Conservation (phyloP, 2,113 vertebrate species). For the Hyaena hyaena region DNA sequence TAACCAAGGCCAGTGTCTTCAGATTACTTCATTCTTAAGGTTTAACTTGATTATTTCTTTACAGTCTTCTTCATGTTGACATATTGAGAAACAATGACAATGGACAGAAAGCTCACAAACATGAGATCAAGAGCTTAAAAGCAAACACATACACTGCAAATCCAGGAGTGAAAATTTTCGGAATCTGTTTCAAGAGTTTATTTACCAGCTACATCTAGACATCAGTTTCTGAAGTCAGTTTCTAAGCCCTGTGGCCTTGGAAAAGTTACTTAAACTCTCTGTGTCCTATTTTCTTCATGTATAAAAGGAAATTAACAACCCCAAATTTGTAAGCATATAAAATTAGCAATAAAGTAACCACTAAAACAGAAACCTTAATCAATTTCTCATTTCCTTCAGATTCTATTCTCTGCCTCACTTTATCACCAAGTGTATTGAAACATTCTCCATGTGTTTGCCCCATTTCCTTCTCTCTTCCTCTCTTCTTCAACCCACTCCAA, state of each 20-base stretch:
- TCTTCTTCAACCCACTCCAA: background rate
- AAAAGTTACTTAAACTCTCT: background rate
- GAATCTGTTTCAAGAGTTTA: background rate
- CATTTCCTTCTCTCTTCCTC: background rate
- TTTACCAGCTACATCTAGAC: background rate
- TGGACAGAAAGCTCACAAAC: background rate
- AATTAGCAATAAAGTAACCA: background rate
- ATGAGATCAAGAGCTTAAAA: background rate
- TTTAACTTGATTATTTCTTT: background rate
- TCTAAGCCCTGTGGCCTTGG: background rate
- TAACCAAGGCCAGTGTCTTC: background rate
- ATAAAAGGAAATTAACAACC: background rate
- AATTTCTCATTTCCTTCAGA: constrained; percentile 3
- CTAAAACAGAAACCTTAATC: background rate
- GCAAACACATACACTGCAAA: background rate
- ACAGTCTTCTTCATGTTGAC: background rate
- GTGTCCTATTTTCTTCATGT: background rate
- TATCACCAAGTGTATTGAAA: background rate
- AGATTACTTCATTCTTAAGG: background rate
- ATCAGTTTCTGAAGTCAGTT: background rate
- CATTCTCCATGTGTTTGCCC: background rate
- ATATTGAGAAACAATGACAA: background rate
- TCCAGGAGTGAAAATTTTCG: background rate
- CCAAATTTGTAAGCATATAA: background rate
- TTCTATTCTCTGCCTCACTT: background rate